Conservation (phyloP, 2,113 vertebrate species). For the Zosterops japonicus region DNA sequence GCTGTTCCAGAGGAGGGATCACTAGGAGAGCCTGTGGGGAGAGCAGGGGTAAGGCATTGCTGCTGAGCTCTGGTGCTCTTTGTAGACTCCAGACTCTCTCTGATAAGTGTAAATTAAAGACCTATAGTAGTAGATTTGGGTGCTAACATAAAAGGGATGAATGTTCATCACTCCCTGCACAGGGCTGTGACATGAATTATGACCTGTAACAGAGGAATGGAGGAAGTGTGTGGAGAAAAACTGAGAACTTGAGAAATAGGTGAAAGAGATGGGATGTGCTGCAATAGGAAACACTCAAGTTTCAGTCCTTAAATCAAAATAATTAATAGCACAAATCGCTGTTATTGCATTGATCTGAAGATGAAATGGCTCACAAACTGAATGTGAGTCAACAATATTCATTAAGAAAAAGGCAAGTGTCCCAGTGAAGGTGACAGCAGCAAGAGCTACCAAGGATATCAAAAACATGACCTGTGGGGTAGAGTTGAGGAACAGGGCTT, state of each 20-base stretch:
- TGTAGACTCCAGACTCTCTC: background rate
- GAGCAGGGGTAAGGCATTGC: background rate
- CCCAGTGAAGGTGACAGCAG: background rate
- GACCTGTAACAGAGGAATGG: background rate
- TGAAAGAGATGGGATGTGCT: background rate
- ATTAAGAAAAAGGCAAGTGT: background rate
- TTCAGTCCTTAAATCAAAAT: background rate
- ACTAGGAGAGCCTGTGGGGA: background rate
- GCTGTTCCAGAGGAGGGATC: background rate
- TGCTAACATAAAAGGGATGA: background rate
- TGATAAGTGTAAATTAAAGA: background rate
- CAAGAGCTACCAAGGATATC: background rate
- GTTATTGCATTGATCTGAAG: background rate
- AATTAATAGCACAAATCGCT: background rate
- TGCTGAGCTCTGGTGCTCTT: background rate
- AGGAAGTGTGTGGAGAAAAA: background rate
- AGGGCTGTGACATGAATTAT: background rate
- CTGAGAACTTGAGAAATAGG: background rate
- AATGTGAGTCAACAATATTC: background rate
- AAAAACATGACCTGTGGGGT: background rate
- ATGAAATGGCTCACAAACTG: background rate
- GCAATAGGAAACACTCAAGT: background rate
- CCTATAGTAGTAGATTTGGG: background rate
- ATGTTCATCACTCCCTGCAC: background rate
- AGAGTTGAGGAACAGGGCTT: background rate